phyloP scores from a whole-genome alignment of 2,113 vertebrate species.

The Anthoscopus minutus region DNA sequence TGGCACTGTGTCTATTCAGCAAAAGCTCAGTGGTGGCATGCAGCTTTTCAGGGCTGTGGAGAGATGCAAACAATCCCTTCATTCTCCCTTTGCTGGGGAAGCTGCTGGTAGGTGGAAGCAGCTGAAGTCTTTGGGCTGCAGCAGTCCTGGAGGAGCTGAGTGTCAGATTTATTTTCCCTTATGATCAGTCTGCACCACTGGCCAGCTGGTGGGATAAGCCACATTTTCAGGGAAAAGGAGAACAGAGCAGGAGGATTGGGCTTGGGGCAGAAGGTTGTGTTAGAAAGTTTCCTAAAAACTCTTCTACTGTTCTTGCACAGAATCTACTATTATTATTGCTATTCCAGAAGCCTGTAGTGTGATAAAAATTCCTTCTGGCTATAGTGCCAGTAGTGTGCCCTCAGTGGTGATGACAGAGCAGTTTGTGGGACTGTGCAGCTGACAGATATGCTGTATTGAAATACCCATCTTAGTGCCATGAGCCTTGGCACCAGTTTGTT shows the following conservation, averaged over 20 bases:
- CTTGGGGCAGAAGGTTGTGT: neutral
- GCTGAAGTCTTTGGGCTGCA: neutral
- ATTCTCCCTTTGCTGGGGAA: neutral
- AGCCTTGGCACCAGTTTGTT: neutral
- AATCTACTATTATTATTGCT: neutral
- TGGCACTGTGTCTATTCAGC: neutral
- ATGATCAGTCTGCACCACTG: neutral
- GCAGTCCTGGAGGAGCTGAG: neutral
- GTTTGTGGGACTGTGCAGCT: neutral
- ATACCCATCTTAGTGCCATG: neutral
- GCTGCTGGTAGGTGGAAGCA: neutral
- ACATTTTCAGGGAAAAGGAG: neutral
- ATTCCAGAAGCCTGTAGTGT: neutral
- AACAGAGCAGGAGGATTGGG: neutral
- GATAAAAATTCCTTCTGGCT: neutral
- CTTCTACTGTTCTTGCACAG: neutral
- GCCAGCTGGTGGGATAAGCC: neutral
- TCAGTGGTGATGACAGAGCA: neutral
- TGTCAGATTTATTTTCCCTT: neutral
- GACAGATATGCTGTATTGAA: neutral
- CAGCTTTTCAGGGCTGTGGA: neutral
- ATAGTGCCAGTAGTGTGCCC: neutral
- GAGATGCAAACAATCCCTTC: neutral
- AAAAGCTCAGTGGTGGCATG: neutral
- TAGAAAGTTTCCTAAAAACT: neutral